phyloP scores from a whole-genome alignment of 1,140 invertebrate genomes.

The Neelides sp. region DNA sequence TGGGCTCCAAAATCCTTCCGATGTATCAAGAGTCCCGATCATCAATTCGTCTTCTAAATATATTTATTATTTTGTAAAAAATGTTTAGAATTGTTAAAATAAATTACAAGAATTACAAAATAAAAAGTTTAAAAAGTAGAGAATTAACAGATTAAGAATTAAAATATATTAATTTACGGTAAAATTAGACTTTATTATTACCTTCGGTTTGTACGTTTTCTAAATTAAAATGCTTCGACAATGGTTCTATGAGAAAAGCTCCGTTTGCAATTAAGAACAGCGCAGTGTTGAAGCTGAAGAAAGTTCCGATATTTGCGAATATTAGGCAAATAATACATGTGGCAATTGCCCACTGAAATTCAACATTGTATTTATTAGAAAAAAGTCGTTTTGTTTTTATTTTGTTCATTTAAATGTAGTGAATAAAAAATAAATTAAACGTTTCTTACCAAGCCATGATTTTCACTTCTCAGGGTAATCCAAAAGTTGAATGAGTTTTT shows the following conservation, averaged over 20 bases:
- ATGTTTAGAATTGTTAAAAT: neutral
- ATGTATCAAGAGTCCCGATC: neutral
- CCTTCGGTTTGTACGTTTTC: neutral
- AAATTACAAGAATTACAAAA: neutral
- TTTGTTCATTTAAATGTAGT: neutral
- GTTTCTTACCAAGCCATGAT: conserved; percentile 22
- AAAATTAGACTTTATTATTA: neutral
- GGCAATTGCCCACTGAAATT: conserved; percentile 15
- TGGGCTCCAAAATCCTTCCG: too few species aligned
- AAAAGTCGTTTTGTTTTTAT: neutral
- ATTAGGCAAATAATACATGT: conserved; percentile 17
- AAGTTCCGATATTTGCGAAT: conserved; percentile 19
- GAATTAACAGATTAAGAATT: neutral
- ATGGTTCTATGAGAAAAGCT: conserved; percentile 17
- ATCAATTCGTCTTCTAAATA: neutral
- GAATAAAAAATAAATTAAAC: neutral
- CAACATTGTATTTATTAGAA: neutral
- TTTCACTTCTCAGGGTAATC: conserved; percentile 13
- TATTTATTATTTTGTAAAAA: neutral
- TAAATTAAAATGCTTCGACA: conserved; percentile 10
- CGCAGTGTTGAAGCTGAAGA: conserved; percentile 18
- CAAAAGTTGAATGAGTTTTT: conserved; percentile 13
- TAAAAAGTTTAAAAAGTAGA: neutral
- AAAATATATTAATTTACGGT: neutral
- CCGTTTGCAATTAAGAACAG: conserved; percentile 25